These are phyloP conservation scores for Drosophila neoperkinsi DNA, from an alignment of 2,888 invertebrate genomes.

Conservation along the genomic window DNA sequence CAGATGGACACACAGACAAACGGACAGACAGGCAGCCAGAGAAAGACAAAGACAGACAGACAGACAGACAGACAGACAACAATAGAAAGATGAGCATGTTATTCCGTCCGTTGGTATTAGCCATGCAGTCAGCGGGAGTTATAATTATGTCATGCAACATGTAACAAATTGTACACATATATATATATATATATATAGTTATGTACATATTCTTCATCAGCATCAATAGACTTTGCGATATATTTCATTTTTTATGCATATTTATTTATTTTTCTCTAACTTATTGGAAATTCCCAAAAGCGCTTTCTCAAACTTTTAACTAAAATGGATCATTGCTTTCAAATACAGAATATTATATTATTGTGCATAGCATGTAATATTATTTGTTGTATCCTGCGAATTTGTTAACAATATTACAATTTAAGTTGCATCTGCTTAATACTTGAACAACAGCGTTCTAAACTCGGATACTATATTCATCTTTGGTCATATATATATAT, in stretches of 20 bases:
- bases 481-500: background rate
- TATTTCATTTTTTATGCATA: no score
- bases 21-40: conserved; percentile 6
- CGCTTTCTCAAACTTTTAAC: no score
- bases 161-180: background rate
- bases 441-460: background rate
- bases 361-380: no score
- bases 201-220: no score
- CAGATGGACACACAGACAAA: background rate
- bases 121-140: background rate
- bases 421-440: background rate
- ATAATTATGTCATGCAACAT: conserved; percentile 3
- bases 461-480: background rate
- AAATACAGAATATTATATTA: no score
- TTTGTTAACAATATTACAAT: background rate
- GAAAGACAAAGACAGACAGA: conserved; percentile 4
- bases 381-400: background rate
- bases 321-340: no score
- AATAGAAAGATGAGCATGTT: conserved; percentile 6
- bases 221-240: no score
- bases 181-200: background rate
- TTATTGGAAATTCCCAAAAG: no score
- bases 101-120: conserved; percentile 5
- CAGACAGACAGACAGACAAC: conserved; percentile 10
- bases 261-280: no score